Conservation (phyloP, 2,113 vertebrate genomes). For the Nycticebus coucang region DNA sequence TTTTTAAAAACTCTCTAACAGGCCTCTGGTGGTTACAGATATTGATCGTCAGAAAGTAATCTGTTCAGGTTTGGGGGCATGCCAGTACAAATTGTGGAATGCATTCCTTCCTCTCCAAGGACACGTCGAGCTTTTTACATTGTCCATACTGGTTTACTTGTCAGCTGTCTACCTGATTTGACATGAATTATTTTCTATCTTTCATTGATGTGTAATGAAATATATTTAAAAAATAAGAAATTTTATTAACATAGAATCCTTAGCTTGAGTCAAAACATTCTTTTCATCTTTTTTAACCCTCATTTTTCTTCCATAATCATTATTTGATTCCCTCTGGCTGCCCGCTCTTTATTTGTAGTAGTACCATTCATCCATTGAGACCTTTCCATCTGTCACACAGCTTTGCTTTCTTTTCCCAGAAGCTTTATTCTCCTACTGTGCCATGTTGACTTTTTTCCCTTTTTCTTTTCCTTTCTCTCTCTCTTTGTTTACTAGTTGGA, state of each 20-base stretch:
- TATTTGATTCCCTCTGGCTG: slow-evolving; percentile 90
- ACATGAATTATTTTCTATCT: slow-evolving; percentile 74
- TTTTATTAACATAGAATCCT: slow-evolving; percentile 79
- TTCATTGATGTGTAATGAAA: slow-evolving; percentile 72
- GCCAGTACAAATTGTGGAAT: slow-evolving; percentile 87
- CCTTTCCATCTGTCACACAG: slow-evolving; percentile 94
- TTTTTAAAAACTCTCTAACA: slow-evolving; percentile 85
- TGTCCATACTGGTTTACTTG: slow-evolving; percentile 80
- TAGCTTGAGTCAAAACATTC: slow-evolving; percentile 73
- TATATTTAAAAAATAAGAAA: slow-evolving; percentile 58
- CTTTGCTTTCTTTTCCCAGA: slow-evolving; percentile 88
- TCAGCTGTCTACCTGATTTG: slow-evolving; percentile 81
- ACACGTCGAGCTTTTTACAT: slow-evolving; percentile 84
- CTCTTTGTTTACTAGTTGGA: slow-evolving; percentile 77
- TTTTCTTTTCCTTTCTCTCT: neutral
- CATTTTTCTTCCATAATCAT: slow-evolving; percentile 90
- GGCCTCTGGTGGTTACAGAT: slow-evolving; percentile 92
- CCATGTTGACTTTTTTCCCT: slow-evolving; percentile 82
- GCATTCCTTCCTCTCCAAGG: slow-evolving; percentile 88
- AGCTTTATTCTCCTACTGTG: slow-evolving; percentile 87
- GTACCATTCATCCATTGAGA: slow-evolving; percentile 93
- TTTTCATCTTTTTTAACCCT: slow-evolving; percentile 86
- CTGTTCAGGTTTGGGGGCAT: slow-evolving; percentile 92
- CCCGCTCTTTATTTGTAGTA: slow-evolving; percentile 89
- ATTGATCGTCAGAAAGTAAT: slow-evolving; percentile 95